Percentiles rank a stretch among this genome's conserved stretches.
These are phyloP conservation scores for Dryas iulia DNA, from an alignment of 1,140 invertebrate genomes.

Conservation along the genomic window DNA sequence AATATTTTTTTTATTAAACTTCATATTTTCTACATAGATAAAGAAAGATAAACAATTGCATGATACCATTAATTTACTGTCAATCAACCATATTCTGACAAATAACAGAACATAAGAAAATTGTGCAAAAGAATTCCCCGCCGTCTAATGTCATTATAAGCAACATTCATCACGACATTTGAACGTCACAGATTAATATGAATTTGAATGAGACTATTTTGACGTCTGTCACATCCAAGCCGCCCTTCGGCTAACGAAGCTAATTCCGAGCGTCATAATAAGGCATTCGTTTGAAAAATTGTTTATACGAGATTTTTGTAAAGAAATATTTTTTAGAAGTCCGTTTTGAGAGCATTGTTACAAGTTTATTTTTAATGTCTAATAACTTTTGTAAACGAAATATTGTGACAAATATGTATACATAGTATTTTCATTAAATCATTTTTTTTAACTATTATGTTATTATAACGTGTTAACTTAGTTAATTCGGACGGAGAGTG, in stretches of 20 bases:
- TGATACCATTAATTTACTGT: slow-evolving; percentile 1
- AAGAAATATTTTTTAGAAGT: slow-evolving; percentile 7
- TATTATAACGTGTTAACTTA: too few species aligned
- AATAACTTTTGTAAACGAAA: neutral
- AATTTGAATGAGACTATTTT: slow-evolving; percentile 66
- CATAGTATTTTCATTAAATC: too few species aligned
- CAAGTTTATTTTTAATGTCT: neutral
- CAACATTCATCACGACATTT: slow-evolving; percentile 37
- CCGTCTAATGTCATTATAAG: slow-evolving; percentile 18
- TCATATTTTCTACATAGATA: too few species aligned
- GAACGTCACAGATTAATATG: slow-evolving; percentile 40
- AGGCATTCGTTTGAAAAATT: slow-evolving; percentile 46
- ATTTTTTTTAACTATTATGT: too few species aligned
- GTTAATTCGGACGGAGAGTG: too few species aligned
- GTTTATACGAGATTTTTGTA: slow-evolving; percentile 12
- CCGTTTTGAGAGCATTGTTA: neutral
- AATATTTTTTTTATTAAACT: too few species aligned
- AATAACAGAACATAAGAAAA: neutral
- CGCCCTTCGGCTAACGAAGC: slow-evolving; percentile 69
- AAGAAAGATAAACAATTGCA: slow-evolving; percentile 3
- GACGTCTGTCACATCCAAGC: slow-evolving; percentile 68
- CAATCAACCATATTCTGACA: slow-evolving; percentile 1
- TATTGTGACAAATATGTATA: too few species aligned
- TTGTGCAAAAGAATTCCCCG: slow-evolving; percentile 11
- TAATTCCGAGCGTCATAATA: slow-evolving; percentile 61